Evolutionary conservation across 2,113 vertebrate species (phyloP).

Genomic region (Microcebus murinus): DNA sequence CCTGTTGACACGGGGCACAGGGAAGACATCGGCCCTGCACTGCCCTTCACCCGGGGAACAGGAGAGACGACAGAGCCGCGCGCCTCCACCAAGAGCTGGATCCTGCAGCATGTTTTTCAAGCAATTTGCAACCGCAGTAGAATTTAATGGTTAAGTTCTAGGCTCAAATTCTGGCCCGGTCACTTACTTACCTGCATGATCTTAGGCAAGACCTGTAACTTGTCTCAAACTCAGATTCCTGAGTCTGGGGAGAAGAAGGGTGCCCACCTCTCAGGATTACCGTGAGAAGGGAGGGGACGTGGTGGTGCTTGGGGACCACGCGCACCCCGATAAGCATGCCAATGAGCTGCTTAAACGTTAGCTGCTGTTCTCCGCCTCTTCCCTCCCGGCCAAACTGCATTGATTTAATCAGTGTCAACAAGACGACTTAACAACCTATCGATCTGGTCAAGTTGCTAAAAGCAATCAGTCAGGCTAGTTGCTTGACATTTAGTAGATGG

Average conservation of each 20-base stretch:
- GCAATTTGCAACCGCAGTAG: background rate
- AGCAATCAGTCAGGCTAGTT: slow-evolving; percentile 35
- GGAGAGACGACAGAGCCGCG: fast-evolving
- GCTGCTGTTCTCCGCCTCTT: background rate
- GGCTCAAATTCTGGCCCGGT: background rate
- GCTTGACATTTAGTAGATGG: slow-evolving; percentile 45
- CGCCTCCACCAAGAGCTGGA: fast-evolving
- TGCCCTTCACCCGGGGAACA: background rate
- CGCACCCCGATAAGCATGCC: fast-evolving
- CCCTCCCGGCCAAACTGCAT: background rate
- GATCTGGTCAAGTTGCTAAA: slow-evolving; percentile 12
- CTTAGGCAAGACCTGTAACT: background rate
- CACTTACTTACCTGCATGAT: background rate
- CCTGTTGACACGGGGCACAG: fast-evolving
- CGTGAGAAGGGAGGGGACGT: background rate
- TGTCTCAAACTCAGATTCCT: background rate
- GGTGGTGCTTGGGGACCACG: fast-evolving
- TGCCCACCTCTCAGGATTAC: background rate
- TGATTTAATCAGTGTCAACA: slow-evolving; percentile 36
- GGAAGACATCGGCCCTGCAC: background rate
- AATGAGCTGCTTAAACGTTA: background rate
- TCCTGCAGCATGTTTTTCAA: background rate
- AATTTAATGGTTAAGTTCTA: fast-evolving
- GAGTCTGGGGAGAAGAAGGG: background rate
- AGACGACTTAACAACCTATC: background rate